Percentiles rank a stretch among this genome's conserved stretches.
Evolutionary conservation across 2,888 invertebrate species (phyloP).

Genomic region (Metopia argyrocephala): DNA sequence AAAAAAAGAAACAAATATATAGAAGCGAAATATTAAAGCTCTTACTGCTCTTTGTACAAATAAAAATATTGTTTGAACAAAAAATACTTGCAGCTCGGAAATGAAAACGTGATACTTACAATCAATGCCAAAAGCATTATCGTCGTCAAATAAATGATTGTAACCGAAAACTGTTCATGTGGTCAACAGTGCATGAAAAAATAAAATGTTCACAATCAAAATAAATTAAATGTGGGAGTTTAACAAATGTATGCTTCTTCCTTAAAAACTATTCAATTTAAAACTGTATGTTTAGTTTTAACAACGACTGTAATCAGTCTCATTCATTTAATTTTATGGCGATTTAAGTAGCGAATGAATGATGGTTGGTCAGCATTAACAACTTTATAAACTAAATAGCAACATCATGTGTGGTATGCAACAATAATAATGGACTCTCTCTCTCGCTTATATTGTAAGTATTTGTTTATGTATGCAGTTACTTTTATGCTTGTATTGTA

Average conservation of each 20-base stretch:
- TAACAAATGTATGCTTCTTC: not conserved
- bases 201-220: not conserved
- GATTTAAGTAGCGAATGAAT: not conserved
- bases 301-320: not conserved
- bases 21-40: no score
- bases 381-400: not conserved
- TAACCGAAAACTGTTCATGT: conserved; percentile 39
- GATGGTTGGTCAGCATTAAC: not conserved
- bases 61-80: conserved; percentile 21
- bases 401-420: not conserved
- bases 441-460: not conserved
- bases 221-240: not conserved
- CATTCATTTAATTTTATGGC: not conserved
- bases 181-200: not conserved
- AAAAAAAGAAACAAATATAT: not conserved
- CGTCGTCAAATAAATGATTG: conserved; percentile 37
- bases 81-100: conserved; percentile 46
- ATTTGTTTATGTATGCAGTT: not conserved
- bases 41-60: not conserved
- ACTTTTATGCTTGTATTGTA: not conserved
- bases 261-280: no score
- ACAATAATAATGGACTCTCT: not conserved
- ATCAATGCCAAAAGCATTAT: conserved; percentile 61
- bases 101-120: conserved; percentile 61
- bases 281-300: not conserved